Evolutionary conservation across 2,113 vertebrate genomes (phyloP), one percentile per base, ranked within the genome.

Genomic region (Mohoua ochrocephala): DNA sequence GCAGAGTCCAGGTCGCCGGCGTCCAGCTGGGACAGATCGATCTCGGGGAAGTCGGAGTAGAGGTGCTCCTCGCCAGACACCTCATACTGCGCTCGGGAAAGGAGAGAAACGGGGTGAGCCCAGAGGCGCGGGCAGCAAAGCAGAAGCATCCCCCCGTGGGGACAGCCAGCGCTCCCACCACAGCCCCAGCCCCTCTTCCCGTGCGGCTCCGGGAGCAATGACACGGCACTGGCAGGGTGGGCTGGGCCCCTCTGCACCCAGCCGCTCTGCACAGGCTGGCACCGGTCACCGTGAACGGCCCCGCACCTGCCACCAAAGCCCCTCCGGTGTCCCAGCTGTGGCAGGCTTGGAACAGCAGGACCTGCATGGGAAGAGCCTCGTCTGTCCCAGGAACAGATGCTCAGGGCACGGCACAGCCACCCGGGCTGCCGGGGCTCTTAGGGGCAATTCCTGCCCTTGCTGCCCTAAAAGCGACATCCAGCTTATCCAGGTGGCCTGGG

Each of bases 1-100:
- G 98, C 98, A 0, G 99, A 99, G 98, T 99, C 99, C 11, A 99
- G 99, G 98, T 99, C 99, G 0, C 98, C 97, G 96, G 98, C 96
- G 52, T 99, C 99, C 98, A 99, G 98, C 98, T 99, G 99, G 82
- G 99, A 99, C 63, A 99, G 98, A 98, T 99, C 99, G 28, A 99
- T 99, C 98, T 99, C 99, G 0, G 99, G 98, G 95, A 99, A 99
- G 96, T 99, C 99, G 0, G 99, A 98, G 76, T 99, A 99, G 96
- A 99, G 98, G 39, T 99, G 99, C 96, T 99, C 99, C 83, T 99
- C 99, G 37, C 97, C 98, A 75, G 98, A 98, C 93, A 97, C 99
- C 93, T 98, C 99, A 2, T 98, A 98, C 99, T 99, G 98, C 1
- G 5, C 63, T 49, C 21, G 11, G 91, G 87, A 90, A 53, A 95